Conservation (phyloP, 2,113 vertebrate genomes). For the Elgaria multicarinata region DNA sequence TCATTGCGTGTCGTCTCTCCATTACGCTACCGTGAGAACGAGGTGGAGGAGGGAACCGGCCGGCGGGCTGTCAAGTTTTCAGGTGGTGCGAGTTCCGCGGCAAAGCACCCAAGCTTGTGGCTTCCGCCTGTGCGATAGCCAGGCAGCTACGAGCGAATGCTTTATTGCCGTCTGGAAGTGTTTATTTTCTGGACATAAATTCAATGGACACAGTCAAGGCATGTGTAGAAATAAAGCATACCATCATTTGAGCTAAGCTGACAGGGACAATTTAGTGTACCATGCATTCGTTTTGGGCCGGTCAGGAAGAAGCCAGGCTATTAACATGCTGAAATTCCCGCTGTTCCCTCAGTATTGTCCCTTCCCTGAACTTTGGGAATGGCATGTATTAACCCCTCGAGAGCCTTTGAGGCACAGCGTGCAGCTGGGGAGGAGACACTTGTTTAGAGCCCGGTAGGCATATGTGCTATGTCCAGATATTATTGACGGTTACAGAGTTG, state of each 20-base stretch:
- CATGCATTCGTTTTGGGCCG: constrained; percentile 82
- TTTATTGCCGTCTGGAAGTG: constrained; percentile 87
- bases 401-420: constrained; percentile 44
- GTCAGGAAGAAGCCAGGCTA: constrained; percentile 79
- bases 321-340: constrained; percentile 83
- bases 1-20: background rate
- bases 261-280: constrained; percentile 88
- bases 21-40: background rate
- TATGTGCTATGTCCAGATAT: constrained; percentile 38
- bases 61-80: constrained; percentile 13
- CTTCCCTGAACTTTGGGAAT: constrained; percentile 82
- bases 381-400: constrained; percentile 79
- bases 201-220: constrained; percentile 86
- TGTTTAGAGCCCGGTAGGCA: constrained; percentile 42
- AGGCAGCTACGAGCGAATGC: constrained; percentile 77
- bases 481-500: constrained; percentile 35
- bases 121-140: constrained; percentile 72
- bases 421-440: constrained; percentile 57
- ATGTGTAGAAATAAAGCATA: constrained; percentile 89
- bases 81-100: constrained; percentile 64
- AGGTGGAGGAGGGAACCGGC: constrained; percentile 33
- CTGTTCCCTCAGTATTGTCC: constrained; percentile 79
- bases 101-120: constrained; percentile 64
- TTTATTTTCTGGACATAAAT: constrained; percentile 89
- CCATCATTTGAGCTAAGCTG: constrained; percentile 86